Base-by-base conservation (phyloP, 2,888 invertebrate genomes). In the Protonemura montana region DNA sequence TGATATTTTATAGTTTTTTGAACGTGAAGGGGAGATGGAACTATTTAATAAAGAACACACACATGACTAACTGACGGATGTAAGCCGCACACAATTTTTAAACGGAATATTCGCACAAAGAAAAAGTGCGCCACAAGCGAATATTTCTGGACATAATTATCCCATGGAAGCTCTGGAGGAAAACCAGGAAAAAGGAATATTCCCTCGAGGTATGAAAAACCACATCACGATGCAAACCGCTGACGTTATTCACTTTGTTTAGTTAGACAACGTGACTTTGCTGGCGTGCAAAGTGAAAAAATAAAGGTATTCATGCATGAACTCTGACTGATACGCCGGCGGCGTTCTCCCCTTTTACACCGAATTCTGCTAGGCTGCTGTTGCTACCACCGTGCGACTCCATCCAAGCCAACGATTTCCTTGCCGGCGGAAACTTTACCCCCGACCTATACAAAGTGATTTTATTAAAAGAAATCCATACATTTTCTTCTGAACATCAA, bases 61-160 rank as follows among this genome's bases (percentile, higher is more conserved):
- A 59, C 59, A 59, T 59, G 59, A 59, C 13, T 59, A 59, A 3
- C 6, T 59, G 16, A 59, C 13, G 21, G 59, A 59, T 21, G 21
- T 16, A 59, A 59, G 21, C 59, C 59, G 59, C 35, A 10, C 35
- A 10, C 1, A 59, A 59, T 7, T 10, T 59, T 59, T 7, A 21
- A 59, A 59, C 59, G 59, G 59, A 59, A 59, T 59, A 21, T 3
- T 59, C 59, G 7, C 6, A 21, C 59, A 59, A 59, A 59, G 59
- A 59, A 59, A 59, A 59, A 16, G 59, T 21, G 21, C 21, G 21
- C n/a, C 59, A 59, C 21, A 21, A 2, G 13, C 16, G 59, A 59
- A 59, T 21, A 59, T 59, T 59, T 59, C 59, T 59, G 59, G 59
- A 59, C 59, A 59, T 59, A 59, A 59, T 59, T 59, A 59, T 59